phyloP scores from a whole-genome alignment of 2,797 vertebrate genomes.

The Chelon labrosus region DNA sequence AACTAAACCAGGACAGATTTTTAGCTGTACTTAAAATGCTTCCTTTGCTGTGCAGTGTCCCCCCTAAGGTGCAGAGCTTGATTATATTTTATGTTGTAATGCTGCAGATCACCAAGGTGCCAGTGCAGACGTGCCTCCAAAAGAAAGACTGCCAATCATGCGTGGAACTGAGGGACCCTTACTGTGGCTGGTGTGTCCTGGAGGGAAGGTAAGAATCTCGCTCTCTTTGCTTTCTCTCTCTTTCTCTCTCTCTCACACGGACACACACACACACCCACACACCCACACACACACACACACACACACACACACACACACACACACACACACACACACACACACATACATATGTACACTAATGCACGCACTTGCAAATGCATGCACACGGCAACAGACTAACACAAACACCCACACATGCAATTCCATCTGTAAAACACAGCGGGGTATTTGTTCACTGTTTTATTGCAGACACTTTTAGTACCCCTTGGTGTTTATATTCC shows the following conservation, averaged over 20 bases:
- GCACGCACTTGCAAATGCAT: slow-evolving; percentile 26
- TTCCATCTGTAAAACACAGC: slow-evolving; percentile 67
- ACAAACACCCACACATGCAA: slow-evolving; percentile 57
- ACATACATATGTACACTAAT: neutral
- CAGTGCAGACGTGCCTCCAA: slow-evolving; percentile 91
- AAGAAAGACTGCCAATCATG: slow-evolving; percentile 90
- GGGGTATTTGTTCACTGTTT: slow-evolving; percentile 70
- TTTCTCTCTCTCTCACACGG: neutral
- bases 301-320: neutral
- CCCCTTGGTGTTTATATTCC: slow-evolving; percentile 70
- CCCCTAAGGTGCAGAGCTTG: slow-evolving; percentile 42
- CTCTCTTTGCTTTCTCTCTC: neutral
- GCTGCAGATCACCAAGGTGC: slow-evolving; percentile 90
- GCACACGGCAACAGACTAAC: slow-evolving; percentile 27
- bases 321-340: slow-evolving; percentile 1
- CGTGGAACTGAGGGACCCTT: slow-evolving; percentile 89
- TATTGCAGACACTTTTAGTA: slow-evolving; percentile 72
- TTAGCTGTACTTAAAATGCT: slow-evolving; percentile 29
- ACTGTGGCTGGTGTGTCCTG: slow-evolving; percentile 97
- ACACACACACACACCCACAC: slow-evolving; percentile 6
- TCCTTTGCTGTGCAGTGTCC: slow-evolving; percentile 37
- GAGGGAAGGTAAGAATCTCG: slow-evolving; percentile 89
- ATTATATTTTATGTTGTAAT: slow-evolving; percentile 51
- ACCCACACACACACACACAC: neutral
- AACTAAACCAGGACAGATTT: slow-evolving; percentile 28